Evolutionary conservation across 2,113 vertebrate genomes (phyloP), one percentile per base, ranked within the genome.

Genomic region (Psilopsiagon aurifrons): DNA sequence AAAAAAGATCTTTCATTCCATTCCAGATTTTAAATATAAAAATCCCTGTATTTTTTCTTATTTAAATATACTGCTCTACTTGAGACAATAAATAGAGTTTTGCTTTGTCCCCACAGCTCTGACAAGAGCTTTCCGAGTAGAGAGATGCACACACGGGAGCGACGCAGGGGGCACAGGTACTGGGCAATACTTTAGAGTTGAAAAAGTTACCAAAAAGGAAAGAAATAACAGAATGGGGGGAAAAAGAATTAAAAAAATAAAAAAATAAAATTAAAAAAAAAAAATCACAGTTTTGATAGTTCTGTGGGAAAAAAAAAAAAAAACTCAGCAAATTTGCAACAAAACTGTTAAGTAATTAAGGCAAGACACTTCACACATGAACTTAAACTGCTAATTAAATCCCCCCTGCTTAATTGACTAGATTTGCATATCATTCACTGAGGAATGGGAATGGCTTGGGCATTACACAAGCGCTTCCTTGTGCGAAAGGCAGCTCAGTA

Each of bases 381-480:
- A 98, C 98, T 98, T 98, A 98, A 98, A 98, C 98, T 98, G 98
- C 98, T 98, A 99, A 98, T 98, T 98, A 98, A 98, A 98, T 98
- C 97, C 97, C 97, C 97, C 97, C 97, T 97, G 98, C 98, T 98
- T 98, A 98, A 99, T 98, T 98, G 98, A 98, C 98, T 98, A 94
- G 91, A 98, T 99, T 98, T 98, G 98, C 98, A 98, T 98, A 98
- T 96, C 97, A 98, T 98, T 98, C 97, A 92, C 97, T 90, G 95
- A 96, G 96, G 91, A 96, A 95, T 88, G 92, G 92, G 92, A 97
- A 98, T 95, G 96, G 96, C 94, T 97, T 70, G 95, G 97, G 97
- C 95, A 95, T 94, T 90, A 87, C 91, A 91, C 66, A 83, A 60
- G 57, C 49, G 13, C 73, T 88, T 92, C 85, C 93, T 80, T 71